phyloP scores from a whole-genome alignment of 1,140 invertebrate genomes.

The Anthonomus grandis region DNA sequence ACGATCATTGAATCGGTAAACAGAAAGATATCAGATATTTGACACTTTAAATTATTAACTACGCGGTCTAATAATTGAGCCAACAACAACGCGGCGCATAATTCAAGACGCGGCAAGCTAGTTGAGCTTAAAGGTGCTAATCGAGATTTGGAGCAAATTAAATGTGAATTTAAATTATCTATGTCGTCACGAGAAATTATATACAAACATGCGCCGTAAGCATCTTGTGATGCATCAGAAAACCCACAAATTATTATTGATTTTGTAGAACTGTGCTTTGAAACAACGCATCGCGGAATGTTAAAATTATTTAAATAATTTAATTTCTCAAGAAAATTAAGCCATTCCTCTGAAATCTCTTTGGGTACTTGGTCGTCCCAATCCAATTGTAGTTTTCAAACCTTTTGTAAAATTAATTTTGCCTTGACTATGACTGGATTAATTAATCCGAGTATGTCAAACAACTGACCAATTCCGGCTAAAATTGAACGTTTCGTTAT shows the following conservation, averaged over 20 bases:
- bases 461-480: not conserved
- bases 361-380: conserved; percentile 47
- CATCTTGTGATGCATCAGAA: conserved; percentile 37
- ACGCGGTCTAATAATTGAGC: conserved; percentile 16
- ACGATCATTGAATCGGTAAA: conserved; percentile 46
- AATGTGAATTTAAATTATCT: not conserved
- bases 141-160: conserved; percentile 38
- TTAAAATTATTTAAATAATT: conserved; percentile 11
- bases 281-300: conserved; percentile 28
- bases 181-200: not conserved
- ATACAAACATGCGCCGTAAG: conserved; percentile 41
- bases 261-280: not conserved
- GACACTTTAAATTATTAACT: conserved; percentile 19
- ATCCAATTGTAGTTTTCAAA: conserved; percentile 41
- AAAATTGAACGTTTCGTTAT: conserved; percentile 37
- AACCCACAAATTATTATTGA: conserved; percentile 41
- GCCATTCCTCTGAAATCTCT: conserved; percentile 32
- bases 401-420: conserved; percentile 48
- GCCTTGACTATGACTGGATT: conserved; percentile 39
- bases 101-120: conserved; percentile 40
- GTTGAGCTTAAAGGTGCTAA: conserved; percentile 43
- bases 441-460: conserved; percentile 45
- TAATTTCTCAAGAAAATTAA: conserved; percentile 9
- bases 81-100: conserved; percentile 43
- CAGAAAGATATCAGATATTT: conserved; percentile 35